A percentile compares a stretch with the other conserved stretches of the same genome.
phyloP scores from a whole-genome alignment of 2,113 vertebrate species.

The Rhinoderma darwinii region DNA sequence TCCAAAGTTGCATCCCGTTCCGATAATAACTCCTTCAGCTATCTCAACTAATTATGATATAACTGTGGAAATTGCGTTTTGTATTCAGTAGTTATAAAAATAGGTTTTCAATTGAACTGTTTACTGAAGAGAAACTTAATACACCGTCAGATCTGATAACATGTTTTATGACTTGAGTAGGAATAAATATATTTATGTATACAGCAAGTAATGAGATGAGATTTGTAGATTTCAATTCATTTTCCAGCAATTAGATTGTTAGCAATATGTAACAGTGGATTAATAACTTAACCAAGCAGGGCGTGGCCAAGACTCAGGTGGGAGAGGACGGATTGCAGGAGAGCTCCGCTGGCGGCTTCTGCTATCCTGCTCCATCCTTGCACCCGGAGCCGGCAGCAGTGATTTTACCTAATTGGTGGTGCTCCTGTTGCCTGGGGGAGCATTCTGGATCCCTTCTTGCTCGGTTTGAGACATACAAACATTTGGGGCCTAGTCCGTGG shows the following conservation, averaged over 20 bases:
- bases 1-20: conserved; percentile 5
- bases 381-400: too few relatives aligned
- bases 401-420: too few relatives aligned
- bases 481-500: too few relatives aligned
- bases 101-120: background rate
- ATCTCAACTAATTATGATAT: conserved; percentile 22
- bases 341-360: too few relatives aligned
- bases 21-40: conserved; percentile 18
- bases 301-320: too few relatives aligned
- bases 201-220: background rate
- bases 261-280: background rate
- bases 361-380: too few relatives aligned
- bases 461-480: too few relatives aligned
- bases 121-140: conserved; percentile 8
- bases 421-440: too few relatives aligned
- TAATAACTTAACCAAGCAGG: background rate
- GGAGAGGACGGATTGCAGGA: too few relatives aligned
- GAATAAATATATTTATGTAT: background rate
- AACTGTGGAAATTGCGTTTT: conserved; percentile 6
- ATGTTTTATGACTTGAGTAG: background rate
- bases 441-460: too few relatives aligned
- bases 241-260: background rate
- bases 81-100: background rate
- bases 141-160: conserved; percentile 22
- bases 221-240: conserved; percentile 14